Conservation (phyloP, 2,113 vertebrate genomes). For the Rhagologus leucostigma region DNA sequence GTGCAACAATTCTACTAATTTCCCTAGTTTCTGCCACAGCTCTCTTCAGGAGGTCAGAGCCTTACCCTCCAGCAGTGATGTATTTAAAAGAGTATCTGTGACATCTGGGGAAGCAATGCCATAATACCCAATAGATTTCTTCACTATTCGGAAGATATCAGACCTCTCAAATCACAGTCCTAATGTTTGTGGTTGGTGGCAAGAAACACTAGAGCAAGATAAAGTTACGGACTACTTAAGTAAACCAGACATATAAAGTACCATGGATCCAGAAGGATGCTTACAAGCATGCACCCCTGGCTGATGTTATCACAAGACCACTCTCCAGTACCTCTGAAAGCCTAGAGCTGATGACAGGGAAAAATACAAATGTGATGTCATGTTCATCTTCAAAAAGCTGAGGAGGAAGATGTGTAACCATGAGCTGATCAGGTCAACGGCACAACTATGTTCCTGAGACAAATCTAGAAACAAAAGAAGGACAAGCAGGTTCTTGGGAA, state of each 20-base stretch:
- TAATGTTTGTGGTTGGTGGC: not conserved
- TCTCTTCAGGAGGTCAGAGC: not conserved
- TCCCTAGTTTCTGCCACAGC: not conserved
- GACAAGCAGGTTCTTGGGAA: not conserved
- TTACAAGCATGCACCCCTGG: fast-evolving
- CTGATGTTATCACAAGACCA: not conserved
- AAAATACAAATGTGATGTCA: not conserved
- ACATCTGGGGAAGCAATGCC: not conserved
- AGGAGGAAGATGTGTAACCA: not conserved
- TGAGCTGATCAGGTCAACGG: not conserved
- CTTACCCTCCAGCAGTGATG: not conserved
- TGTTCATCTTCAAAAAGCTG: not conserved
- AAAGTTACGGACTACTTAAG: not conserved
- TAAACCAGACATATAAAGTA: not conserved
- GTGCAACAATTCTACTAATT: not conserved
- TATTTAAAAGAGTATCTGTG: not conserved
- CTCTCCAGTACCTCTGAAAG: not conserved
- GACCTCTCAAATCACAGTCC: not conserved
- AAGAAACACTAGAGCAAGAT: not conserved
- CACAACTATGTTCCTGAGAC: not conserved
- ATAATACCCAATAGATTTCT: not conserved
- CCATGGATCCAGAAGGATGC: not conserved
- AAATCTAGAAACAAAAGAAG: not conserved
- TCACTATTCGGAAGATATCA: not conserved
- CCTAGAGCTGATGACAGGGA: not conserved